phyloP scores from a whole-genome alignment of 2,113 vertebrate species.

The Carassius carassius region DNA sequence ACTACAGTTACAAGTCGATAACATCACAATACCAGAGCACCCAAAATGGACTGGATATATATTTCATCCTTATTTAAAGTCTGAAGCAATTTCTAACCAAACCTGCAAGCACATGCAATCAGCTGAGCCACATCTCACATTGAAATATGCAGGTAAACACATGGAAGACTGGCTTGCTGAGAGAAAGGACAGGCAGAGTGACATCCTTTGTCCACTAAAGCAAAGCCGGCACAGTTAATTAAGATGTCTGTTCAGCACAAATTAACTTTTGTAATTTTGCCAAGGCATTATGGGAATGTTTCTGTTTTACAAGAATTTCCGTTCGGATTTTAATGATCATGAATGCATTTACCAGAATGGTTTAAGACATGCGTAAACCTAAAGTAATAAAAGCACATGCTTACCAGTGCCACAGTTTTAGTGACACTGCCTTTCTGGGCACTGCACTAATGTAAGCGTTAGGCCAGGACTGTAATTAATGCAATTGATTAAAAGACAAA shows the following conservation, averaged over 20 bases:
- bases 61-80: background rate
- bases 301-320: conserved; percentile 59
- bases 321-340: conserved; percentile 69
- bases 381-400: conserved; percentile 62
- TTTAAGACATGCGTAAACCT: conserved; percentile 70
- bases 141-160: background rate
- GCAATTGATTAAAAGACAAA: background rate
- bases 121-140: background rate
- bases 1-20: conserved; percentile 5
- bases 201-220: conserved; percentile 24
- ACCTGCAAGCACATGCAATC: background rate
- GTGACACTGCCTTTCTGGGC: conserved; percentile 56
- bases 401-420: conserved; percentile 50
- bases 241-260: conserved; percentile 37
- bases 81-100: background rate
- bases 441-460: conserved; percentile 27
- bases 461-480: background rate
- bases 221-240: conserved; percentile 24
- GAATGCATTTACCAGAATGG: conserved; percentile 67
- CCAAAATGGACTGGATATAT: conserved; percentile 1
- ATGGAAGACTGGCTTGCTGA: background rate
- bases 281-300: conserved; percentile 62
- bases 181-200: background rate
- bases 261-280: conserved; percentile 54
- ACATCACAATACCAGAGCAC: conserved; percentile 4